Percentiles rank a stretch among this genome's conserved stretches.
These are phyloP conservation scores for Stenichneumon culpator DNA, from an alignment of 2,888 invertebrate genomes.

Conservation along the genomic window DNA sequence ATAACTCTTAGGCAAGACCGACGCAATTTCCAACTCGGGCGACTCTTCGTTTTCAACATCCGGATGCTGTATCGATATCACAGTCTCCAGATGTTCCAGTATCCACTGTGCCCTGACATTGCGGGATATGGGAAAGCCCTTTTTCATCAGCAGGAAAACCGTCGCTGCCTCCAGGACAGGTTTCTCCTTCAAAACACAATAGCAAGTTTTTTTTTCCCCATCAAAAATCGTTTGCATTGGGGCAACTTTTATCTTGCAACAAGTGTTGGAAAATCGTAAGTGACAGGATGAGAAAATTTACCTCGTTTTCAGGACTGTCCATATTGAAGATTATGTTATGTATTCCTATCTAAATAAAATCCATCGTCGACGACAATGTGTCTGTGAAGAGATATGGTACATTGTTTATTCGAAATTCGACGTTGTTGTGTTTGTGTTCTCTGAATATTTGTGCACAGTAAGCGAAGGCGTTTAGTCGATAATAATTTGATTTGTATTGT, in stretches of 20 bases:
- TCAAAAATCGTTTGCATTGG: too few relatives aligned
- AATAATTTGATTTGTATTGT: slow-evolving; percentile 2
- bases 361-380: background rate
- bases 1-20: slow-evolving; percentile 87
- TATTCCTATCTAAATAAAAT: slow-evolving; percentile 30
- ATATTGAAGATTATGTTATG: slow-evolving; percentile 47
- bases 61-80: slow-evolving; percentile 85
- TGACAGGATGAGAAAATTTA: slow-evolving; percentile 52
- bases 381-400: background rate
- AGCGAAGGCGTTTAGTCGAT: background rate
- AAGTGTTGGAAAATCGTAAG: background rate
- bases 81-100: slow-evolving; percentile 89
- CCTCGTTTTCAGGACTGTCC: slow-evolving; percentile 74
- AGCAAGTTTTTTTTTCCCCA: background rate
- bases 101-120: slow-evolving; percentile 92
- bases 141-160: slow-evolving; percentile 90
- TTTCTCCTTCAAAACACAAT: slow-evolving; percentile 76
- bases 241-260: background rate
- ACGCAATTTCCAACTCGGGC: slow-evolving; percentile 88
- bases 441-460: background rate
- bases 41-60: slow-evolving; percentile 83
- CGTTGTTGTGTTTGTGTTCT: slow-evolving; percentile 34
- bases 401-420: slow-evolving; percentile 19
- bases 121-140: slow-evolving; percentile 90
- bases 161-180: slow-evolving; percentile 87